Evolutionary conservation across 1,140 invertebrate genomes (phyloP).

Genomic region (Zaprionus gabonicus): DNA sequence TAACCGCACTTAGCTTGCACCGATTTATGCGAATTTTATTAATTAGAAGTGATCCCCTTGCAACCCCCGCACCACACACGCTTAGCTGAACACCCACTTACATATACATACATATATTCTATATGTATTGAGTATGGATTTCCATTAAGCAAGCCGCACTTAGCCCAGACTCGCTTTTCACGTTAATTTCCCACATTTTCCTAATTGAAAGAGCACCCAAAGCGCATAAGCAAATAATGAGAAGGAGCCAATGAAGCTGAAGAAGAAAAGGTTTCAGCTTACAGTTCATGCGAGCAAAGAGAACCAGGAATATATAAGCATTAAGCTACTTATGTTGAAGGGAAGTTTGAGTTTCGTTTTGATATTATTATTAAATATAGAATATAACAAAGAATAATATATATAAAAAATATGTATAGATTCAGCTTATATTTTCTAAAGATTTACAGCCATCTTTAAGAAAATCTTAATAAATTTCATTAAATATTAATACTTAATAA

Average conservation of each 20-base stretch:
- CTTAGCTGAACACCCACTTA: slow-evolving; percentile 1
- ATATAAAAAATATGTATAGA: too few relatives aligned
- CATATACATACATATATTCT: not conserved
- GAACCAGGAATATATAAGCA: too few relatives aligned
- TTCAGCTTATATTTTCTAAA: too few relatives aligned
- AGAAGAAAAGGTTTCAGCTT: slow-evolving; percentile 1
- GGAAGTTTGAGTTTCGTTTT: too few relatives aligned
- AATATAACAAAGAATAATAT: too few relatives aligned
- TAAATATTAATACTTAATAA: too few relatives aligned
- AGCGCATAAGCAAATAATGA: not conserved
- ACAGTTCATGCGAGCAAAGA: not conserved
- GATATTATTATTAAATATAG: too few relatives aligned
- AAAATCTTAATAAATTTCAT: too few relatives aligned
- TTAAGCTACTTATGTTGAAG: too few relatives aligned
- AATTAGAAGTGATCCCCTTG: not conserved
- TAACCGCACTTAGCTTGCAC: not conserved
- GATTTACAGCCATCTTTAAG: too few relatives aligned
- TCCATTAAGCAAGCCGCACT: slow-evolving; percentile 3
- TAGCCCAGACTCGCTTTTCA: not conserved
- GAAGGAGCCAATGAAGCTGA: not conserved
- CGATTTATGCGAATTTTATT: slow-evolving; percentile 3
- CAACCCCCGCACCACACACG: not conserved
- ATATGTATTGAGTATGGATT: not conserved
- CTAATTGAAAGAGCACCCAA: slow-evolving; percentile 4
- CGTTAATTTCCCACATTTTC: not conserved